Evolutionary conservation across 2,797 vertebrate species (phyloP), one percentile per base, ranked within the genome.

Genomic region (Centropyge bicolor): DNA sequence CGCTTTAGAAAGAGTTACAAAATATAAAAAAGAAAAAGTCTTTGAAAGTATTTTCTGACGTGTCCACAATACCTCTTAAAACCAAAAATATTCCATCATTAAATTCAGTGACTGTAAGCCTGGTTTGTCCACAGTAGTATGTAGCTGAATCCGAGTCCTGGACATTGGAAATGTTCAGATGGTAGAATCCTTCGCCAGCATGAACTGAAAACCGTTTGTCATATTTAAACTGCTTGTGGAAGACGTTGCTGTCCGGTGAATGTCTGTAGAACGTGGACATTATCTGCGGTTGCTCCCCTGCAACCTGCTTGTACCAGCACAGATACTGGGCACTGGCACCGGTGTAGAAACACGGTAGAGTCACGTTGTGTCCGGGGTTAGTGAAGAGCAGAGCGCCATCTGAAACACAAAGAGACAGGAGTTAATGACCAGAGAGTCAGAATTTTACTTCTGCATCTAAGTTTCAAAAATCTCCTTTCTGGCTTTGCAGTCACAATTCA

Each of bases 251-350:
- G 1, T 54, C 0, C 0, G 10, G 1, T 2, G 0, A 11, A 35
- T 22, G 31, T 46, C 19, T 78, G 72, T 86, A 84, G 73, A 74
- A 63, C 8, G n/a, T 56, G 22, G 72, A 83, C 2, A 87, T 22
- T 1, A 83, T 62, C 35, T 55, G 71, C 36, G 85, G 89, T 4
- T 60, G 67, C 17, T 82, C 72, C 49, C 88, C 88, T 54, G 77
- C 52, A 3, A 69, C 40, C 67, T 92, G 87, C 78, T 74, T 90
- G 76, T 89, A 90, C 90, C 90, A 91, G 3, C 5, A 70, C 48
- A 87, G 38, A 45, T 83, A 0, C n/a, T 1, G 54, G 35, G 5
- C 6, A 3, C 0, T 4, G 10, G 17, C 10, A 3, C 0, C 2
- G 8, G 17, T 6, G 27, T 64, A 55, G 75, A 74, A 77, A 55